Base-by-base conservation (phyloP, 1,140 invertebrate genomes). In the Solenopsis invicta region DNA sequence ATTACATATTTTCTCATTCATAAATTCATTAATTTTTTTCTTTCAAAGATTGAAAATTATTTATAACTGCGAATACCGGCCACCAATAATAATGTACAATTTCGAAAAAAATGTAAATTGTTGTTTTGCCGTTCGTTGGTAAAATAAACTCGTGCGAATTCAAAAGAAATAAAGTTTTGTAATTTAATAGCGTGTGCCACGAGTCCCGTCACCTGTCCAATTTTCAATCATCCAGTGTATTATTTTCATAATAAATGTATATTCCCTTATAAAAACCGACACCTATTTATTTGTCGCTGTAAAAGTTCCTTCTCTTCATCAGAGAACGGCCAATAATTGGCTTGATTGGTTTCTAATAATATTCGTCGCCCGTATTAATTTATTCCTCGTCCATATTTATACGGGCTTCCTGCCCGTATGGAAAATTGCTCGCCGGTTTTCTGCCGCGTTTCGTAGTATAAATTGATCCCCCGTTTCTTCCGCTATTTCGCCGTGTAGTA, bases 391-490 rank as follows among this genome's bases (percentile, higher is more conserved):
- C 29, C 56, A 61, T 48, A 74, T 74, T 29, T 71, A 41, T 75
- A 81, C 50, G 37, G 66, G 75, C 77, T 90, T 90, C 88, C 88
- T 89, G 50, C 13, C 18, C 2, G 29, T 12, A 12, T 61, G 75
- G 69, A 78, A 41, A 74, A 50, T 86, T 66, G 45, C 56, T 6
- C 74, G 13, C 9, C 64, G 59, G 59, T 86, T 67, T 81, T 86
- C 87, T 89, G 29, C 56, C 52, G 50, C 52, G 50, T 82, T 89
- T 82, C 75, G 69, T 45, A n/a, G 71, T 72, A 90, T 81, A 90
- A 90, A 90, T 89, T 87, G 75, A 90, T 89, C 71, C 34, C 18
- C 45, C 29, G 80, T 29, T 48, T 66, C 88, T 61, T 54, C 59
- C 66, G 59, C 50, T 5, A 66, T 54, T 78, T 62, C 34, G 37